Percentiles rank a stretch among this genome's conserved stretches.
phyloP scores from a whole-genome alignment of 2,888 invertebrate genomes.

The Dione juno region DNA sequence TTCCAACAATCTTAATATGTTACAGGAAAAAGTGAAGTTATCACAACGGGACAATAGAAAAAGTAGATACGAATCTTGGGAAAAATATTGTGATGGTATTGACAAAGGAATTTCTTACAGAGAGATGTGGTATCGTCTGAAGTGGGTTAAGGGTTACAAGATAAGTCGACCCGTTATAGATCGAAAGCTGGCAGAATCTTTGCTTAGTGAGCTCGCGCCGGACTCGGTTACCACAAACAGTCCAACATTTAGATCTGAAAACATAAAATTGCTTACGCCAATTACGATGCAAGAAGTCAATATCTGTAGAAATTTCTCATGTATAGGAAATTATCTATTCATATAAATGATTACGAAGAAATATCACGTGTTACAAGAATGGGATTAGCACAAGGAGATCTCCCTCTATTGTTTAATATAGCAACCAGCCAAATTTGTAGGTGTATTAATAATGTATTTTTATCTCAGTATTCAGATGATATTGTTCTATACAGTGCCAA shows the following conservation, averaged over 20 bases:
- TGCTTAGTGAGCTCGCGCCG: background rate
- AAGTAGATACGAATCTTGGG: background rate
- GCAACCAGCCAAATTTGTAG: too few relatives aligned
- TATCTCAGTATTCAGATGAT: too few relatives aligned
- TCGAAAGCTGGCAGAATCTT: too few relatives aligned
- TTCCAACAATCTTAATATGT: slow-evolving; percentile 37
- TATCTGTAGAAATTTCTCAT: too few relatives aligned
- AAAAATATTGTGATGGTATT: slow-evolving; percentile 5
- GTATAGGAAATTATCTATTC: too few relatives aligned
- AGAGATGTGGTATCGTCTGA: background rate
- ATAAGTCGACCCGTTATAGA: background rate
- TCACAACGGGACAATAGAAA: background rate
- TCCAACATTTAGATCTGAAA: background rate
- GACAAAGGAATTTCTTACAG: background rate
- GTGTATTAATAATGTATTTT: too few relatives aligned
- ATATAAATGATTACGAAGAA: too few relatives aligned
- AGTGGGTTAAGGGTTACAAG: background rate
- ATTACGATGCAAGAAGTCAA: slow-evolving; percentile 5
- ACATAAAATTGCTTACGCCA: background rate
- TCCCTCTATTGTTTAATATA: too few relatives aligned
- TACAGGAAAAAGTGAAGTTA: background rate
- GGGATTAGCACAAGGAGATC: too few relatives aligned
- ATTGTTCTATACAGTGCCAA: too few relatives aligned
- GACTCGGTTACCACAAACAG: background rate
- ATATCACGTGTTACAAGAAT: too few relatives aligned